Evolutionary conservation across 2,797 vertebrate genomes (phyloP), one percentile per base, ranked within the genome.

Genomic region (Sebastes steindachneri): DNA sequence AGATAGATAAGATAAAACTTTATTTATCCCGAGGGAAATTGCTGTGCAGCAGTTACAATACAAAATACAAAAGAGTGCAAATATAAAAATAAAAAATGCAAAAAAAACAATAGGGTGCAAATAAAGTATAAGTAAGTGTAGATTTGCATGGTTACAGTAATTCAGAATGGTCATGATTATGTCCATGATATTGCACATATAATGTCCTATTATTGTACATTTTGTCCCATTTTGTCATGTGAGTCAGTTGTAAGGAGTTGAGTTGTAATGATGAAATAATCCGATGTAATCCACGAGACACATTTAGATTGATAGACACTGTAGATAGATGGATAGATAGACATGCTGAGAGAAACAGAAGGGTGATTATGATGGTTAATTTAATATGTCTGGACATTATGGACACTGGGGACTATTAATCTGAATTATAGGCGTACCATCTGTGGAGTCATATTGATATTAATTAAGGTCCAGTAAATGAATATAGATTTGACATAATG

Each of bases 401-500:
- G 41, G 68, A 66, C 59, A 75, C 53, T 2, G 5, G 11, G 60
- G 41, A 45, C 63, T 48, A 82, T 86, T 77, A 72, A 80, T 80
- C 29, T 78, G 35, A 84, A 45, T 88, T 64, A 72, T 51, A 17
- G 33, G 9, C 29, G 4, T 31, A 63, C 45, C 29, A 66, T 72
- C 58, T 75, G 62, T 72, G 28, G 55, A 77, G 41, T 75, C 53
- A 55, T 70, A 75, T 23, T 73, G 65, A 73, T 75, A 68, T 75
- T 67, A 60, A 83, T 66, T 58, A 76, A 62, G 17, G 28, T 78
- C 55, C 53, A 54, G 48, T 77, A 68, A 69, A 68, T 82, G 31
- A 65, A 65, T 83, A 84, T 79, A 48, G 74, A 88, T 89, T 57
- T 77, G 41, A 73, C 73, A 53, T 17, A 14, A 17, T 45, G 60